Evolutionary conservation across 2,888 invertebrate genomes (phyloP), one percentile per base, ranked within the genome.

Genomic region (Ectemnius continuus): DNA sequence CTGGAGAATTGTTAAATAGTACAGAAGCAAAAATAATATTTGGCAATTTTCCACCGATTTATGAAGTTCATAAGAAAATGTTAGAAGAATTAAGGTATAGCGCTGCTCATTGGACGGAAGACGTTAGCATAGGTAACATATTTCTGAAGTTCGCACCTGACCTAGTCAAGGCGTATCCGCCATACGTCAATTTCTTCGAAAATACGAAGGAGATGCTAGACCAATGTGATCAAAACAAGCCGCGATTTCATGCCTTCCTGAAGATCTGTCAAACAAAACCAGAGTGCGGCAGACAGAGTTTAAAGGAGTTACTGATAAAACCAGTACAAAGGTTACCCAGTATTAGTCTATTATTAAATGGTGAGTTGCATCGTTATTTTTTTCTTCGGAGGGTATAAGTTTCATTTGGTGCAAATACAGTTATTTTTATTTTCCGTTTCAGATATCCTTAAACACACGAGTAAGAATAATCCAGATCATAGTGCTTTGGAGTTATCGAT

Each of bases 271-370:
- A 97, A 92, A 96, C 96, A 52, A 96, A 96, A 91, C 97, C 98
- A 6, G 99, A 99, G 91, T 99, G 99, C 92, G 98, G 98, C 28
- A 94, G 99, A 85, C 98, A 99, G 92, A 97, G 96, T 88, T 93
- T 99, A 86, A 97, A 97, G 91, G 99, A 99, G 91, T 93, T 99
- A 83, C 94, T 99, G 92, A 99, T 99, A 88, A 94, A 99, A 90
- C 99, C 99, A 71, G 98, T 99, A 84, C 99, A 99, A 93, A 94
- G 99, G 89, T 93, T 99, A 91, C 99, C 99, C 85, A 98, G 98
- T 92, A 96, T 99, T 90, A 96, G 96, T 91, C 94, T 99, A 88
- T 94, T 99, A 85, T 93, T 99, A 87, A 97, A 96, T 91, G 98
- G 97, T 97, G 88, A 92, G 93, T 91, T 66, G 26, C 14, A n/a